Evolutionary conservation across 2,113 vertebrate genomes (phyloP).

Genomic region (Arvicanthis niloticus): DNA sequence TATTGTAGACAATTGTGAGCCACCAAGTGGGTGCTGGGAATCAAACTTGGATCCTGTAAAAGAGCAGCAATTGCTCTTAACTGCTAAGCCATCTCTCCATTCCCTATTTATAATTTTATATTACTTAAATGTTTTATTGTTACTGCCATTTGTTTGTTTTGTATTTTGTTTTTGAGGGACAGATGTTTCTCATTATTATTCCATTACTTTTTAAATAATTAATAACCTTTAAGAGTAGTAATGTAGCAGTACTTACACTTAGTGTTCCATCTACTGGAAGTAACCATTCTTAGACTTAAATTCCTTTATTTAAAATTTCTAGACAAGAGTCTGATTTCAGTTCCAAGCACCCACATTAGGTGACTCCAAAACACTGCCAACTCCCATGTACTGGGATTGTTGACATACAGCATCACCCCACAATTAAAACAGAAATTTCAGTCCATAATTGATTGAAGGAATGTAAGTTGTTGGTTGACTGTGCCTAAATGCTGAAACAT

Average conservation of each 20-base stretch:
- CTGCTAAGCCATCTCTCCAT: background rate
- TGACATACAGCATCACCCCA: background rate
- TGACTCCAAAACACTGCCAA: background rate
- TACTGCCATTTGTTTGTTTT: background rate
- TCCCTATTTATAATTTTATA: background rate
- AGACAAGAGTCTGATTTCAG: background rate
- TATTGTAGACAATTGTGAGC: background rate
- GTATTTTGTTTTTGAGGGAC: background rate
- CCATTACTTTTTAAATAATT: constrained; percentile 23
- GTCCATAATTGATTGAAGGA: background rate
- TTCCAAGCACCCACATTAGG: background rate
- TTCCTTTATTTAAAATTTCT: background rate
- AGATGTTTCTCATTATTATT: background rate
- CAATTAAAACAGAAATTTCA: background rate
- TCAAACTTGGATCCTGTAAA: background rate
- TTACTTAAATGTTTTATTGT: background rate
- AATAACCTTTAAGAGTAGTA: background rate
- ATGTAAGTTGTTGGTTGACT: background rate
- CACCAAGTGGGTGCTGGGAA: background rate
- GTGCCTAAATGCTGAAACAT: background rate
- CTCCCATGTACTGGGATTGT: background rate
- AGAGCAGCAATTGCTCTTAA: background rate
- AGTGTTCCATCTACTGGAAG: background rate
- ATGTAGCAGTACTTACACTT: background rate
- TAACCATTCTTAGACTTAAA: background rate